These are phyloP conservation scores for Anoncus sp. DNA, from an alignment of 2,888 invertebrate genomes.

Conservation along the genomic window DNA sequence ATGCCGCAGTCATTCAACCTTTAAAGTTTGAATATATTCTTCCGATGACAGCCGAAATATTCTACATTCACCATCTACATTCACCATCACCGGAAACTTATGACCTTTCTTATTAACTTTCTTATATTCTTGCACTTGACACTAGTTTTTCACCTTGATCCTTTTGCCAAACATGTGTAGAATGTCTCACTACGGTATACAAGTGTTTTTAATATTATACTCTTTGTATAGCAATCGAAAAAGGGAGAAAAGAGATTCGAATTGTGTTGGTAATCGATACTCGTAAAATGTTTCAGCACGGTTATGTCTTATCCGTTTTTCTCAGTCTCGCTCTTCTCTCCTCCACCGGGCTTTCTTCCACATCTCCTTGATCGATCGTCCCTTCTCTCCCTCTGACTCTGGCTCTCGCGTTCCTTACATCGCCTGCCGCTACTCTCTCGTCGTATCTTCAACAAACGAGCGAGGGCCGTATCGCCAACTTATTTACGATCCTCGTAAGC, in stretches of 20 bases:
- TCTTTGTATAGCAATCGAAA: constrained; percentile 52
- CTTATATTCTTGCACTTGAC: neutral
- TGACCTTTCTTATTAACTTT: neutral
- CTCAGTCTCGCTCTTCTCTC: constrained; percentile 45
- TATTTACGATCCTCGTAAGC: constrained; percentile 80
- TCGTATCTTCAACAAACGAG: constrained; percentile 74
- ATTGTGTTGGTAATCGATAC: constrained; percentile 73
- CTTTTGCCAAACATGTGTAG: constrained; percentile 9
- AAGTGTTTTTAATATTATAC: constrained; percentile 26
- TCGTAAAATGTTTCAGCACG: constrained; percentile 74
- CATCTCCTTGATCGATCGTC: constrained; percentile 49
- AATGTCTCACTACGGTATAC: constrained; percentile 6
- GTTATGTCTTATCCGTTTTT: constrained; percentile 64
- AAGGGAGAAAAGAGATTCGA: constrained; percentile 59
- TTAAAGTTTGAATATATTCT: too few relatives aligned
- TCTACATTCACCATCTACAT: too few relatives aligned
- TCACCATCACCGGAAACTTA: neutral
- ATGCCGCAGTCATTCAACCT: too few relatives aligned
- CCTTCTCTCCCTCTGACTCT: constrained; percentile 22
- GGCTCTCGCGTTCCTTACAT: constrained; percentile 8
- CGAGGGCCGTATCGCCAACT: constrained; percentile 77
- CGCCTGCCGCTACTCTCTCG: constrained; percentile 41
- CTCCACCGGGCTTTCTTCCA: constrained; percentile 37
- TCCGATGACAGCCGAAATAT: too few relatives aligned
- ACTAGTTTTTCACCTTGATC: neutral